Evolutionary conservation across 1,140 invertebrate species (phyloP), one percentile per base, ranked within the genome.

Genomic region (Drosophila subobscura): DNA sequence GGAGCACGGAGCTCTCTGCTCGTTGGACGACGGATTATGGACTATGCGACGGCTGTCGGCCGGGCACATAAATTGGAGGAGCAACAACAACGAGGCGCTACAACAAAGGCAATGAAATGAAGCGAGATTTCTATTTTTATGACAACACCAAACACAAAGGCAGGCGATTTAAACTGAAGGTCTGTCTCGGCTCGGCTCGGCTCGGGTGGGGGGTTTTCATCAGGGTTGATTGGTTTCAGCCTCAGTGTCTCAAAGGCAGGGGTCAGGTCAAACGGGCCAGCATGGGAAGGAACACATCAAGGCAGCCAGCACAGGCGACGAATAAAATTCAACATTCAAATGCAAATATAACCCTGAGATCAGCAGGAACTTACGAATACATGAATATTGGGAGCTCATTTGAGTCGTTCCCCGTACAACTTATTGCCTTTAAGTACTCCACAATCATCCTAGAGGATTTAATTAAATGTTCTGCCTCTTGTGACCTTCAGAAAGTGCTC

Each of bases 91-190:
- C 56, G 27, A 37, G 33, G 33, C 33, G 33, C 33, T 12, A 12
- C 3, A 59, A 60, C 61, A 64, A 78, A 73, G 75, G 72, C 45
- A 57, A 67, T 58, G 50, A 76, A 67, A 60, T 77, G 67, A 72
- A 73, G 61, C 67, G 54, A 57, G 57, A 60, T 73, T 81, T 80
- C 60, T 73, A 68, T 72, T 81, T 59, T 68, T 77, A 72, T 67
- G 78, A 81, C 64, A 74, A 53, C 58, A 49, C 29, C 57, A 60
- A 25, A 57, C 75, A 73, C 75, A 73, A 79, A 42, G 41, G 56
- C 58, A n/a, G 65, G 50, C 52, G 50, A 72, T 59, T 77, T 56
- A 81, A 63, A 77, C 60, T 72, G 58, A 80, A 72, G 66, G 78
- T 72, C 63, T 20, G 16, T 37, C 29, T 33, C 4, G 8, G 33